phyloP scores from a whole-genome alignment of 2,113 vertebrate species.

The Ascaphus truei region DNA sequence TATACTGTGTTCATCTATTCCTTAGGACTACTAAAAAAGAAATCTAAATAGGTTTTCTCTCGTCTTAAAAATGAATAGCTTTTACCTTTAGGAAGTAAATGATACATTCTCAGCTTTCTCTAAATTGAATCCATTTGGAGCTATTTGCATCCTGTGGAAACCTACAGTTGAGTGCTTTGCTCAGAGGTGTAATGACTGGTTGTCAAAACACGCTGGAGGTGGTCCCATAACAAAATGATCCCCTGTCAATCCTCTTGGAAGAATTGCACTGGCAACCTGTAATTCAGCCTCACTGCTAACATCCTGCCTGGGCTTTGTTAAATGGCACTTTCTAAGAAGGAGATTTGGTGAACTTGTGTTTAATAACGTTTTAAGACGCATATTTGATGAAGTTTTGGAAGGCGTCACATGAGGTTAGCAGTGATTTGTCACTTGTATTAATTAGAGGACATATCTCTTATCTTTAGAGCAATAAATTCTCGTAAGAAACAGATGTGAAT shows the following conservation, averaged over 20 bases:
- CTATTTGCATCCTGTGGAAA: constrained; percentile 96
- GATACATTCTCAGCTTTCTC: constrained; percentile 85
- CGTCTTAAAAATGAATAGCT: constrained; percentile 69
- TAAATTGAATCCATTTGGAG: constrained; percentile 96
- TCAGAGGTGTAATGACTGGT: constrained; percentile 95
- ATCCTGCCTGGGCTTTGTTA: constrained; percentile 93
- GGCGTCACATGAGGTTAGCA: constrained; percentile 86
- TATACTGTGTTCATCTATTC: neutral
- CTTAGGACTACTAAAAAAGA: constrained; percentile 33
- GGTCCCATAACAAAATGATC: constrained; percentile 95
- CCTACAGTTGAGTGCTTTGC: constrained; percentile 95
- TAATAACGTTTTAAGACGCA: constrained; percentile 89
- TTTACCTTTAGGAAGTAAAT: constrained; percentile 74
- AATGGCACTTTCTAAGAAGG: constrained; percentile 98
- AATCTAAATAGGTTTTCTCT: constrained; percentile 53
- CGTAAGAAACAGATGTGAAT: constrained; percentile 83
- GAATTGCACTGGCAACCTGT: constrained; percentile 94
- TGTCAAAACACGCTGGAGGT: constrained; percentile 99
- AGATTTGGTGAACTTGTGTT: constrained; percentile 94
- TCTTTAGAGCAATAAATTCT: constrained; percentile 81
- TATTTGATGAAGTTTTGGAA: constrained; percentile 84
- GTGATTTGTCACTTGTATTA: constrained; percentile 96
- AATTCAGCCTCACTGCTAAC: constrained; percentile 85
- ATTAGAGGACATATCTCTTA: constrained; percentile 90
- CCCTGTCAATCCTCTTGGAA: constrained; percentile 92